Conservation (phyloP, 2,113 vertebrate species). For the Chaenogobius annularis region DNA sequence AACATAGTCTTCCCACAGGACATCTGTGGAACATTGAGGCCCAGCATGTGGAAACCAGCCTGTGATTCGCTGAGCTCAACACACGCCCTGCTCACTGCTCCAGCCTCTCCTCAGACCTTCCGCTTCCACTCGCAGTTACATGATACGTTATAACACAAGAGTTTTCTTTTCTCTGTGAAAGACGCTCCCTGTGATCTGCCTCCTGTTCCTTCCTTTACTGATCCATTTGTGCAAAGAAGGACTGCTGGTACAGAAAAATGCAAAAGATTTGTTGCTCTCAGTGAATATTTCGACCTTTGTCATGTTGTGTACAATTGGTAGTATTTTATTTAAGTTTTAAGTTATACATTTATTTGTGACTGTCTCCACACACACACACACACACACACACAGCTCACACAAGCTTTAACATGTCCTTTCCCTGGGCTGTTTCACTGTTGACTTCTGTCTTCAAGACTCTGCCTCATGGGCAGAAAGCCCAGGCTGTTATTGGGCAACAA, state of each 20-base stretch:
- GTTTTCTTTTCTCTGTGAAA: slow-evolving; percentile 25
- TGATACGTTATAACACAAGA: slow-evolving; percentile 38
- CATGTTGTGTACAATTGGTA: not conserved
- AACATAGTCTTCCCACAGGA: slow-evolving; percentile 39
- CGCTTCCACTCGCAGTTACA: slow-evolving; percentile 46
- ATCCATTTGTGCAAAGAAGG: slow-evolving; percentile 42
- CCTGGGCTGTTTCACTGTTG: not conserved
- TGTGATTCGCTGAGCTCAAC: slow-evolving; percentile 64
- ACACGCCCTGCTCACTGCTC: slow-evolving; percentile 51
- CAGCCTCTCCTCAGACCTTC: slow-evolving; percentile 21
- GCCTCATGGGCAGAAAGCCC: not conserved
- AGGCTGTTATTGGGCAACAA: not conserved
- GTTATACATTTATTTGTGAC: not conserved
- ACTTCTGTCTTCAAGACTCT: not conserved
- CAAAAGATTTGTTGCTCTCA: not conserved
- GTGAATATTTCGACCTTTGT: not conserved
- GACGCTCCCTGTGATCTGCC: slow-evolving; percentile 10
- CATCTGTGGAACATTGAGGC: slow-evolving; percentile 47
- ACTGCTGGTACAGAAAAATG: not conserved
- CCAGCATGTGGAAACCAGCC: slow-evolving; percentile 24
- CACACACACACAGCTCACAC: not conserved
- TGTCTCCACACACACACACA: too few species aligned
- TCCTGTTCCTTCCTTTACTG: slow-evolving; percentile 44
- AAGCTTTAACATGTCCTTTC: not conserved
- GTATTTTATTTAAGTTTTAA: not conserved